phyloP scores from a whole-genome alignment of 2,113 vertebrate species.

The Isurus oxyrinchus region DNA sequence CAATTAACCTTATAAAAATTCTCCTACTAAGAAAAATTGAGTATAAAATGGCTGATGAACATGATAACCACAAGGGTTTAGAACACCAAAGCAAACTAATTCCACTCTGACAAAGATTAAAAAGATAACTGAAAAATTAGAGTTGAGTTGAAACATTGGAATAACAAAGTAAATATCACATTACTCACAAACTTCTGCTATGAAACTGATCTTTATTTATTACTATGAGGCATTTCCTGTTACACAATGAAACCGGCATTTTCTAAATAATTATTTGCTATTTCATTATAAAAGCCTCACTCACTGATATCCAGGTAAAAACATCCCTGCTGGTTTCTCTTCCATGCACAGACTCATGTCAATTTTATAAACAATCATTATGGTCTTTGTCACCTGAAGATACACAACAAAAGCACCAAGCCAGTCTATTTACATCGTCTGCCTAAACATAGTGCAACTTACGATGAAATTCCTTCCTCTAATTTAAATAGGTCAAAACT shows the following conservation, averaged over 20 bases:
- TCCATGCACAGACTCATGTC: too few species aligned
- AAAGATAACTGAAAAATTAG: background rate
- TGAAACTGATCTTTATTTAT: background rate
- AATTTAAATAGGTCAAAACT: background rate
- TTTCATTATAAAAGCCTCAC: too few species aligned
- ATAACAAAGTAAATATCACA: background rate
- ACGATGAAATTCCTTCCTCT: background rate
- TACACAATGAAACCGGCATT: background rate
- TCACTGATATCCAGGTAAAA: too few species aligned
- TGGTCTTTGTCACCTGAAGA: background rate
- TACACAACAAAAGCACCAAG: background rate
- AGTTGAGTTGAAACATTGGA: background rate
- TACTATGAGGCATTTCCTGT: background rate
- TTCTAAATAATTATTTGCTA: background rate
- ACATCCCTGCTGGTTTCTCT: too few species aligned
- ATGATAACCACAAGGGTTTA: background rate
- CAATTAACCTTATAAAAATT: background rate
- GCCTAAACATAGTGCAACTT: background rate
- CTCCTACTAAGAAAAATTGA: background rate
- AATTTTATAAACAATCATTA: background rate
- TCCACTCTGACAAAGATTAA: background rate
- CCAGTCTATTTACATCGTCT: too few species aligned
- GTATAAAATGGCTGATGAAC: background rate
- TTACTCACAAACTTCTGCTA: background rate
- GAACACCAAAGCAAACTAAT: background rate